Evolutionary conservation across 1,140 invertebrate genomes (phyloP), one percentile per base, ranked within the genome.

Genomic region (Schlechtendalia chinensis): DNA sequence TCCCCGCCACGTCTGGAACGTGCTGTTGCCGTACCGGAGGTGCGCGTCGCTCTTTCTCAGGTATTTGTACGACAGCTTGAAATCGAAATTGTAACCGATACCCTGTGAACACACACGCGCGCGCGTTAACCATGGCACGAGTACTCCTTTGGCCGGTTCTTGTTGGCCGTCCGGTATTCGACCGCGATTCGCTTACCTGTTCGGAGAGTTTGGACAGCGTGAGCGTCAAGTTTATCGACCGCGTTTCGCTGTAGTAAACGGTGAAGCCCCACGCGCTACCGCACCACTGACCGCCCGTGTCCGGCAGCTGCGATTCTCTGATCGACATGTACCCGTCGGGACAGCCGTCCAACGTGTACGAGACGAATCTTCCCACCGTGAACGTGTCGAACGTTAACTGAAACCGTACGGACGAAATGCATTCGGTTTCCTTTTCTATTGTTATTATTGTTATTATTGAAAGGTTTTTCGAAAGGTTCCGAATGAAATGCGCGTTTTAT

Each of bases 341-440:
- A 86, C 92, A 93, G 59, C 93, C 92, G 61, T 92, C 90, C n/a
- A 89, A 80, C 16, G 91, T 93, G 85, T 94, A 94, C 14, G 93
- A 94, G 10, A 92, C 92, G 85, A 94, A 94, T 83, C 92, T 90
- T 56, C 93, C 93, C 47, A 95, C 89, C 3, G 93, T 94, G 86
- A 95, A 94, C 84, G 93, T 93, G 85, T 94, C 93, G 86, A 95
- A 92, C 53, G 93, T 93, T 83, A 95, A 86, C 93, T 95, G 90
- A 50, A 50, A 50, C 12, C 47, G 47, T 12, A 14, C 5, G 32
- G 32, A n/a, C n/a, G n/a, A n/a, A n/a, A n/a, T n/a, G n/a, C n/a
- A n/a, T n/a, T n/a, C n/a, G n/a, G n/a, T n/a, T n/a, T n/a, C n/a
- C n/a, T n/a, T n/a, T n/a, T n/a, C n/a, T n/a, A n/a, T n/a, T n/a